phyloP scores from a whole-genome alignment of 2,888 invertebrate species.

The Erynnis tages region DNA sequence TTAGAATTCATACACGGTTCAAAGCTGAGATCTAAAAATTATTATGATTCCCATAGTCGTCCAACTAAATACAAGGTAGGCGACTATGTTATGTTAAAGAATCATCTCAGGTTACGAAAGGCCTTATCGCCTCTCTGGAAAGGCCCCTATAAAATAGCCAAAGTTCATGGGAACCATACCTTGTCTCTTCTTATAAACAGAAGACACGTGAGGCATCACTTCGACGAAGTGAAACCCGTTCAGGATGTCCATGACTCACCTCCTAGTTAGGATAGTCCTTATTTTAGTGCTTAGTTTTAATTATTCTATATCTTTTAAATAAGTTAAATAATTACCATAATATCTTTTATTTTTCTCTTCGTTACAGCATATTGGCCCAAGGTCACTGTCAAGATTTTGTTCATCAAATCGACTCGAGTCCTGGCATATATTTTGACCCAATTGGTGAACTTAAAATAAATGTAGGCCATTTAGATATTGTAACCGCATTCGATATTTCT shows the following conservation, averaged over 20 bases:
- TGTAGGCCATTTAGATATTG: not conserved
- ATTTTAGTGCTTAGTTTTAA: no score
- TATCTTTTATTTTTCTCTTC: not conserved
- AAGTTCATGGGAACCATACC: conserved; percentile 35
- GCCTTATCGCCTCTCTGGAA: conserved; percentile 38
- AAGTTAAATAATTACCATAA: no score
- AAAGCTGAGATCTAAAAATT: conserved; percentile 40
- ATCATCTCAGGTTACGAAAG: conserved; percentile 33
- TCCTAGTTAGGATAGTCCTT: no score
- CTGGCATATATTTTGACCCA: conserved; percentile 12
- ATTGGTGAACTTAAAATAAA: conserved; percentile 1
- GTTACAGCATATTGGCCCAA: not conserved
- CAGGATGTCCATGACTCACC: no score
- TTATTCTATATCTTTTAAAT: no score
- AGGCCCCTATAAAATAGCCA: conserved; percentile 37
- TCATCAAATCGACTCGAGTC: conserved; percentile 2
- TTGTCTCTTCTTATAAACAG: conserved; percentile 33
- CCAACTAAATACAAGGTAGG: conserved; percentile 31
- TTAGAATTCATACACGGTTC: conserved; percentile 35
- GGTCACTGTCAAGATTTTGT: not conserved
- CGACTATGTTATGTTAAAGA: conserved; percentile 34
- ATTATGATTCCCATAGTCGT: conserved; percentile 32
- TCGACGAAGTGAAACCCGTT: conserved; percentile 33
- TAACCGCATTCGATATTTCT: not conserved
- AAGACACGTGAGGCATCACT: conserved; percentile 33